Conservation (phyloP, 2,113 vertebrate genomes). For the Lates calcarifer region DNA sequence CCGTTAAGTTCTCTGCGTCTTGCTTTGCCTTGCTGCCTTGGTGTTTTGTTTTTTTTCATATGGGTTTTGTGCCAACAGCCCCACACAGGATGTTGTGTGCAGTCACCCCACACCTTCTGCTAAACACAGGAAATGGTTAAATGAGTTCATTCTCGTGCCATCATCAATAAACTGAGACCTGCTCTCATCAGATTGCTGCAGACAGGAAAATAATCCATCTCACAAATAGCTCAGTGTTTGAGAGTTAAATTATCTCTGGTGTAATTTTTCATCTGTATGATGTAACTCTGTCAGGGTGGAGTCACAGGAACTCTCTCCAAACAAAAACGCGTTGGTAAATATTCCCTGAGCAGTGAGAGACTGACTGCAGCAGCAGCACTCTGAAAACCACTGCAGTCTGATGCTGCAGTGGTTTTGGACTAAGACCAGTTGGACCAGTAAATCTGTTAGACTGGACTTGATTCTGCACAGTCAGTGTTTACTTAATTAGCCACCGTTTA, state of each 20-base stretch:
- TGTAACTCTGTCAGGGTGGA: constrained; percentile 39
- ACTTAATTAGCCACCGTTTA: constrained; percentile 17
- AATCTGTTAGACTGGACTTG: constrained; percentile 14
- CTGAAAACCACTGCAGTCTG: neutral
- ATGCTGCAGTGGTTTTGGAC: constrained; percentile 38
- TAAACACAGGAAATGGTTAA: constrained; percentile 44
- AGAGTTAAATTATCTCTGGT: neutral
- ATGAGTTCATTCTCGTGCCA: neutral
- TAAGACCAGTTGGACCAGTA: constrained; percentile 6
- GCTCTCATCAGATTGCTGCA: neutral
- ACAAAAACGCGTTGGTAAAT: constrained; percentile 29
- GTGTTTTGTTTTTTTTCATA: neutral
- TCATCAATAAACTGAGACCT: neutral
- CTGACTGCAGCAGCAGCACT: constrained; percentile 30
- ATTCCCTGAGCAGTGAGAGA: constrained; percentile 18
- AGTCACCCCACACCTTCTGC: constrained; percentile 16
- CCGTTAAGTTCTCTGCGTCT: neutral
- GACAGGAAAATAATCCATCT: neutral
- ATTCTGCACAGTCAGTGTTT: constrained; percentile 30
- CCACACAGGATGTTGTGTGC: constrained; percentile 45
- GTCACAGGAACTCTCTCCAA: constrained; percentile 44
- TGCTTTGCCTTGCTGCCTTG: too few species aligned
- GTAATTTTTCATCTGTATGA: neutral
- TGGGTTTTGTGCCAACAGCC: neutral
- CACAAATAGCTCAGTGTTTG: neutral